A percentile compares a stretch with the other conserved stretches of the same genome.
Conservation (phyloP, 2,888 invertebrate genomes). For the Tipula vernalis region DNA sequence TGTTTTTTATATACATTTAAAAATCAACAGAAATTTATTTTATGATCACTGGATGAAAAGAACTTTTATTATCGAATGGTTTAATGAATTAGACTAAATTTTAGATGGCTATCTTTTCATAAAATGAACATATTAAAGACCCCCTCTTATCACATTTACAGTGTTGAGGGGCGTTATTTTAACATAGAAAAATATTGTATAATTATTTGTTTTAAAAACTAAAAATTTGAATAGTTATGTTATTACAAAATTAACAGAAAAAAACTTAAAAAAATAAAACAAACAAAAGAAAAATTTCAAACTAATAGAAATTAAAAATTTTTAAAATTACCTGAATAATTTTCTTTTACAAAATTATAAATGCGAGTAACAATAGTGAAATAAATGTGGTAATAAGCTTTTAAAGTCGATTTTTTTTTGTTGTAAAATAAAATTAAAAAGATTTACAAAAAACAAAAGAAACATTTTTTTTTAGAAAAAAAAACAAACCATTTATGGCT, state of each 20-base stretch:
- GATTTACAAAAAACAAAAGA: conserved; percentile 11
- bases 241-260: not conserved
- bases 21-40: not conserved
- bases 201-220: not conserved
- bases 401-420: not conserved
- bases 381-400: not conserved
- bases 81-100: not conserved
- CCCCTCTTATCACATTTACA: not conserved
- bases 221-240: not conserved
- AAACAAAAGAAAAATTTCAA: not conserved
- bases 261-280: not conserved
- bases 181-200: not conserved
- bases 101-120: not conserved
- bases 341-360: not conserved
- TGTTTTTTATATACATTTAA: not conserved
- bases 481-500: conserved; percentile 20
- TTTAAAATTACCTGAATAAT: not conserved
- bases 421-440: not conserved
- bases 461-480: conserved; percentile 13
- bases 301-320: not conserved
- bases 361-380: not conserved
- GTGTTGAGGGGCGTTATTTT: not conserved
- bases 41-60: not conserved
- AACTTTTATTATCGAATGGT: not conserved
- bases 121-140: not conserved